Evolutionary conservation across 2,113 vertebrate species (phyloP).

Genomic region (Pachyramphus minor): DNA sequence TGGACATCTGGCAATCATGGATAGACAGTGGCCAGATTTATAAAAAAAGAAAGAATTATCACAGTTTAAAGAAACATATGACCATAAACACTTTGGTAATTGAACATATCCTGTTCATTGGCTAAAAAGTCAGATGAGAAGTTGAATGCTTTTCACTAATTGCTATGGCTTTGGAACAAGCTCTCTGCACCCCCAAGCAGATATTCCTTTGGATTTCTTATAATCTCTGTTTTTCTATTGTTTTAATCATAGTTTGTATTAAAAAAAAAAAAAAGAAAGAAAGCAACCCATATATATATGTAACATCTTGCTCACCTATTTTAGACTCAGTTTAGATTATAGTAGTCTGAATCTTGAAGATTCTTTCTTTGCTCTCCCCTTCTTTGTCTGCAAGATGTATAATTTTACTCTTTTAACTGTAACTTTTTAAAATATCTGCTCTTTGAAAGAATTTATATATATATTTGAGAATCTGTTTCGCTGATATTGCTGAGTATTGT

Average conservation of each 20-base stretch:
- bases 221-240: background rate
- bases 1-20: background rate
- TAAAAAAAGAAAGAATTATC: background rate
- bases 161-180: background rate
- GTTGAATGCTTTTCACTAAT: background rate
- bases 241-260: background rate
- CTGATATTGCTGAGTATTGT: background rate
- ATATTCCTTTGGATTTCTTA: background rate
- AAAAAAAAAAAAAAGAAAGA: background rate
- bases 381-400: background rate
- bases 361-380: background rate
- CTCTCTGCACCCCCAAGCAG: background rate
- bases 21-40: background rate
- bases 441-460: background rate
- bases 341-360: background rate
- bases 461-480: background rate
- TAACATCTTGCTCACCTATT: background rate
- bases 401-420: background rate
- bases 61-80: background rate
- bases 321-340: background rate
- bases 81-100: background rate
- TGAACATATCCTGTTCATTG: background rate
- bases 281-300: background rate
- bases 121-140: background rate
- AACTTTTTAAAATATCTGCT: background rate